Conservation (phyloP, 2,797 vertebrate species). For the Protosalanx chinensis region DNA sequence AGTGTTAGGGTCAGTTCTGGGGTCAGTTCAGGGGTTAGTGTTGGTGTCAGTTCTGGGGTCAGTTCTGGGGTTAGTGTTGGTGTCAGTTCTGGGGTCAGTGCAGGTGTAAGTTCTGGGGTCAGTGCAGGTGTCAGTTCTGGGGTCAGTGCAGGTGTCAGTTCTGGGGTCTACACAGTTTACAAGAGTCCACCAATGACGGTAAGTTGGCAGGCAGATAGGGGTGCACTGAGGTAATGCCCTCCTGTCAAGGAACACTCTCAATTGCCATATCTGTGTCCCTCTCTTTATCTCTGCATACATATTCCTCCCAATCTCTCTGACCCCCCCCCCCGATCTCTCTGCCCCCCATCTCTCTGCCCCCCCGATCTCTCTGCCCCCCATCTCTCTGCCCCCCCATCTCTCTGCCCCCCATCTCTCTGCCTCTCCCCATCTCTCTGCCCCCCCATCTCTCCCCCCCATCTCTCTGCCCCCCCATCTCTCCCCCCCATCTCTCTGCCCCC, state of each 20-base stretch:
- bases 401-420: neutral
- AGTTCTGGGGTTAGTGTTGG: no score
- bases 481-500: no score
- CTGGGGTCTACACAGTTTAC: slow-evolving; percentile 10
- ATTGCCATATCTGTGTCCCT: neutral
- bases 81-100: no score
- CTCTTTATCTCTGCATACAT: neutral
- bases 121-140: no score
- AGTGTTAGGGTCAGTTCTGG: no score
- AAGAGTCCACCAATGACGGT: slow-evolving; percentile 17
- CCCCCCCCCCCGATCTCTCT: neutral
- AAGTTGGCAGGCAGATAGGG: neutral
- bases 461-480: no score
- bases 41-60: no score
- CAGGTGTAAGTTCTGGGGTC: no score
- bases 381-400: neutral
- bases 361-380: neutral
- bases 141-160: no score
- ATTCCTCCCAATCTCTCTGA: neutral
- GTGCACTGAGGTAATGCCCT: neutral
- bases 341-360: neutral
- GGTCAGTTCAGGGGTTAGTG: no score
- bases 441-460: no score
- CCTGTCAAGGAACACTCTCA: neutral
- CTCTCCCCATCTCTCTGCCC: slow-evolving; percentile 8